These are phyloP conservation scores for Ctenomys sociabilis DNA, from an alignment of 2,113 vertebrate species.

Conservation along the genomic window DNA sequence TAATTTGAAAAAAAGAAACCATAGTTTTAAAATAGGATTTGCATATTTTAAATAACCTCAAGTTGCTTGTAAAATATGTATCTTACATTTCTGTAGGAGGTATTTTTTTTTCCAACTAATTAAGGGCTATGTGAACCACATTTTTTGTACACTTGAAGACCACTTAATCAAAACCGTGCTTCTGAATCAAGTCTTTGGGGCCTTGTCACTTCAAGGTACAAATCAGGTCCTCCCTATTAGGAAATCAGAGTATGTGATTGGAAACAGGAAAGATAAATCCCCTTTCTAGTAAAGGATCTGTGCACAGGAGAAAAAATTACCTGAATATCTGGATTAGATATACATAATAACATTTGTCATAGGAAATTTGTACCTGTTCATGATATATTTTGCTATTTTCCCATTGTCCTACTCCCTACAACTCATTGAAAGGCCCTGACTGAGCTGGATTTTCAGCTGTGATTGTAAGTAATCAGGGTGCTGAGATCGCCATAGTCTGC, in stretches of 20 bases:
- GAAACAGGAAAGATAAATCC: not conserved
- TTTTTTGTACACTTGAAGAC: conserved; percentile 5
- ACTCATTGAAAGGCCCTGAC: not conserved
- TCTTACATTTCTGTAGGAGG: conserved; percentile 14
- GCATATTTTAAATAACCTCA: not conserved
- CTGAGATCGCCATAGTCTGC: not conserved
- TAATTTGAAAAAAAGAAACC: not conserved
- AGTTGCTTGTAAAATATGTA: conserved; percentile 18
- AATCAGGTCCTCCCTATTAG: not conserved
- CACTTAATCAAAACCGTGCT: conserved; percentile 15
- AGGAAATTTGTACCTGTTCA: too few species aligned
- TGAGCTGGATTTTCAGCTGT: not conserved
- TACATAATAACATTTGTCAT: too few species aligned
- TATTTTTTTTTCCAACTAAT: not conserved
- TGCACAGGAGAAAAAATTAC: not conserved
- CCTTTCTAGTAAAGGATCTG: not conserved
- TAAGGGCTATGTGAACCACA: not conserved
- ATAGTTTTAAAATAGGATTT: not conserved
- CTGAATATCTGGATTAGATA: too few species aligned
- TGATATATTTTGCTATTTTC: too few species aligned
- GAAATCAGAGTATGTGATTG: not conserved
- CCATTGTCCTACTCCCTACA: too few species aligned
- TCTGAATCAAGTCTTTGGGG: conserved; percentile 29
- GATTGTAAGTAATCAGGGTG: not conserved
- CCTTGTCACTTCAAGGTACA: not conserved